These are phyloP conservation scores for Diachrysia chrysitis DNA, from an alignment of 2,888 invertebrate genomes.

Conservation along the genomic window DNA sequence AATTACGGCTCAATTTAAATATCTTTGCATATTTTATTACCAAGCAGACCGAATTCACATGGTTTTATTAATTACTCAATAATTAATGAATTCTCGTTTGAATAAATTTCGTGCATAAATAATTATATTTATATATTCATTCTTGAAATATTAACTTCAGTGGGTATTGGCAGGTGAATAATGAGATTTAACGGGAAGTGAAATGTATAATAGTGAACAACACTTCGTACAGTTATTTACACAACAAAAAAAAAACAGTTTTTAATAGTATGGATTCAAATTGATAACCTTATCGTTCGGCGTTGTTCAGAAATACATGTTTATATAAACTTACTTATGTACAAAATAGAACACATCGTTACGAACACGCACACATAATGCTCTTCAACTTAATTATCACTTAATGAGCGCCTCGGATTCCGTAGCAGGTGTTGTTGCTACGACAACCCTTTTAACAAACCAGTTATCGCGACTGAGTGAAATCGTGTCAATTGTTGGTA, in stretches of 20 bases:
- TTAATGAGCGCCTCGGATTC: conserved; percentile 8
- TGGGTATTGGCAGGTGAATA: background rate
- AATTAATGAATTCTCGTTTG: conserved; percentile 3
- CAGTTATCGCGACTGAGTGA: conserved; percentile 31
- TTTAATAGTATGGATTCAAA: background rate
- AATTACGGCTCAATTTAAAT: background rate
- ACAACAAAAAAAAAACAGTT: background rate
- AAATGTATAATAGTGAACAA: background rate
- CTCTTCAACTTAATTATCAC: conserved; percentile 29
- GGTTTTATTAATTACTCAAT: conserved; percentile 8
- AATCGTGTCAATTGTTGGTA: conserved; percentile 46
- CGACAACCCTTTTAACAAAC: conserved; percentile 33
- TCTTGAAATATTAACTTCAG: background rate
- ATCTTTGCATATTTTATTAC: conserved; percentile 2
- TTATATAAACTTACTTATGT: too few species aligned
- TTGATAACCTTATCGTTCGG: background rate
- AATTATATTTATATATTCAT: background rate
- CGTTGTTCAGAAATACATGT: too few species aligned
- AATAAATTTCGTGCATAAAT: background rate
- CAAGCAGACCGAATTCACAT: conserved; percentile 4
- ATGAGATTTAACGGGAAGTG: background rate
- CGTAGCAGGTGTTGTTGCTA: conserved; percentile 16
- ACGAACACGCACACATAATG: background rate
- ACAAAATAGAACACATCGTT: background rate
- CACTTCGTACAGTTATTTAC: background rate